Percentiles rank a stretch among this genome's conserved stretches.
These are phyloP conservation scores for Polyommatus iphigenia DNA, from an alignment of 2,888 invertebrate species.

Conservation along the genomic window DNA sequence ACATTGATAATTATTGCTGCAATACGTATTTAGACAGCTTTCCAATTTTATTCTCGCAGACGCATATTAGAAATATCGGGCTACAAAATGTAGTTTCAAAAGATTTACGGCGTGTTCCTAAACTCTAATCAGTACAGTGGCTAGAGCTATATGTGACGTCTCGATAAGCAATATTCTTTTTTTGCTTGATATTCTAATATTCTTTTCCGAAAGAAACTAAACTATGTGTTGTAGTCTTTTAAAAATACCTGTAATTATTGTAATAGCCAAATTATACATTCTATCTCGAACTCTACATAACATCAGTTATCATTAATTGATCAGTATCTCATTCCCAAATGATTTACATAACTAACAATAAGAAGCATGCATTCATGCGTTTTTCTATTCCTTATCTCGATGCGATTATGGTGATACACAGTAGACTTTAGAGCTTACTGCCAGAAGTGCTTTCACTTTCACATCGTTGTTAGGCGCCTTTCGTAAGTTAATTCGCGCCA, in stretches of 20 bases:
- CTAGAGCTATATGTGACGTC: no score
- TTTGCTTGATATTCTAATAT: neutral
- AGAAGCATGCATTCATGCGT: neutral
- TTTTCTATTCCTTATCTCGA: neutral
- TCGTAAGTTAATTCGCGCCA: conserved; percentile 49
- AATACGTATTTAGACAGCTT: conserved; percentile 1
- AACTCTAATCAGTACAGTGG: neutral
- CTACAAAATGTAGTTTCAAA: neutral
- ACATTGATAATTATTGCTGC: neutral
- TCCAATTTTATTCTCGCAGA: neutral
- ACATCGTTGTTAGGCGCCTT: conserved; percentile 49
- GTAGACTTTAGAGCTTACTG: conserved; percentile 34
- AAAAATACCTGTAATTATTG: neutral
- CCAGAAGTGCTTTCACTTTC: conserved; percentile 62
- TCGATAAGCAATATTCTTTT: neutral
- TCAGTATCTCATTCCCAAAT: neutral
- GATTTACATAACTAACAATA: neutral
- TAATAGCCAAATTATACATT: neutral
- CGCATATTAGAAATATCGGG: neutral
- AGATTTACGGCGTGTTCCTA: neutral
- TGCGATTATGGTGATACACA: conserved; percentile 12
- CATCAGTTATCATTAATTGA: neutral
- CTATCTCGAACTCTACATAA: neutral
- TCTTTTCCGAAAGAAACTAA: no score
- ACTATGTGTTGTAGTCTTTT: neutral